Percentiles rank a stretch among this genome's conserved stretches.
Evolutionary conservation across 1,140 invertebrate species (phyloP).

Genomic region (Mactra quadrangularis): DNA sequence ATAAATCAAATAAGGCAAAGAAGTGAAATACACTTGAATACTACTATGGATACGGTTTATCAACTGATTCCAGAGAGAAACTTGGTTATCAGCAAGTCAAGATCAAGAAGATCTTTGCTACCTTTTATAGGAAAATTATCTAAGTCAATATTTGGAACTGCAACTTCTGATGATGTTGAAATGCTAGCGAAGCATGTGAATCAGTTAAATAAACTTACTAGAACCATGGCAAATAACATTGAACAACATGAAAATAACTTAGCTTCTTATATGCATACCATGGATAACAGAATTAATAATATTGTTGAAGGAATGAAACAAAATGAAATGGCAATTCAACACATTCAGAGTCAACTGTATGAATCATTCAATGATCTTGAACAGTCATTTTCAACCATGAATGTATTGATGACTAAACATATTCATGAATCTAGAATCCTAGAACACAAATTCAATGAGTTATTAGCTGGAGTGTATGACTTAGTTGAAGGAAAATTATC

Average conservation of each 20-base stretch:
- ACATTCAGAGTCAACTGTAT: slow-evolving; percentile 27
- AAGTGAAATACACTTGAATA: not conserved
- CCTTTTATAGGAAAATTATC: slow-evolving; percentile 11
- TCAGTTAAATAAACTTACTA: slow-evolving; percentile 7
- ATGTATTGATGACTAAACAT: slow-evolving; percentile 27
- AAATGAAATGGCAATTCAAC: slow-evolving; percentile 38
- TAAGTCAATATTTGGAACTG: slow-evolving; percentile 14
- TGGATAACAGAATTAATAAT: slow-evolving; percentile 10
- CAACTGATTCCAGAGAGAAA: not conserved
- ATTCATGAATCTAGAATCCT: slow-evolving; percentile 35
- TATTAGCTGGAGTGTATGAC: slow-evolving; percentile 3
- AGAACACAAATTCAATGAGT: slow-evolving; percentile 13
- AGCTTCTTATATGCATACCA: slow-evolving; percentile 17
- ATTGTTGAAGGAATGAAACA: slow-evolving; percentile 27
- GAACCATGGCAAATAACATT: not conserved
- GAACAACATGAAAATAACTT: slow-evolving; percentile 22
- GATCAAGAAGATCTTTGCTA: not conserved
- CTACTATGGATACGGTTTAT: not conserved
- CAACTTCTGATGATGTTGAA: slow-evolving; percentile 3
- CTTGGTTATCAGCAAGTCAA: not conserved
- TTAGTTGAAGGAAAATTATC: slow-evolving; percentile 28
- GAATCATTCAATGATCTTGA: slow-evolving; percentile 8
- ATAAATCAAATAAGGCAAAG: not conserved
- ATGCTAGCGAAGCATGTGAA: slow-evolving; percentile 8
- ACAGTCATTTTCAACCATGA: slow-evolving; percentile 13